Evolutionary conservation across 1,140 invertebrate genomes (phyloP).

Genomic region (Drosophila bifasciata): DNA sequence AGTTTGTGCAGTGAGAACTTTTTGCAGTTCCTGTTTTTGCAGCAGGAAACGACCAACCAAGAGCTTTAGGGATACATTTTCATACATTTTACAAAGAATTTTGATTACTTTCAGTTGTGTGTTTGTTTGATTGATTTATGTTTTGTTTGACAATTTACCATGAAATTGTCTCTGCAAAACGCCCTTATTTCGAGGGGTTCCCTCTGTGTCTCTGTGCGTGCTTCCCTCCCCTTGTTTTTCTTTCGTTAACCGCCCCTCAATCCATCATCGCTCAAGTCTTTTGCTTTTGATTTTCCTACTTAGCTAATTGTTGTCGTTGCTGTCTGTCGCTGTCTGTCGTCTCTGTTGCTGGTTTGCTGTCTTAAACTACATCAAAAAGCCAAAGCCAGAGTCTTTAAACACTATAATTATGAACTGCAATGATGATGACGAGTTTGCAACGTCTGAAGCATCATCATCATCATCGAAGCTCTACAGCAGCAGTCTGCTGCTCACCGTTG

Average conservation of each 20-base stretch:
- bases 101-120: neutral
- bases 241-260: conserved; percentile 33
- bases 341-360: conserved; percentile 40
- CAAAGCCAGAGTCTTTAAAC: conserved; percentile 47
- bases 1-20: conserved; percentile 55
- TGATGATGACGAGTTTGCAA: conserved; percentile 58
- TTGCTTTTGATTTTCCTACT: conserved; percentile 76
- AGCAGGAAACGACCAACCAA: neutral
- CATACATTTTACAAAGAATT: neutral
- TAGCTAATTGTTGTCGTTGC: conserved; percentile 75
- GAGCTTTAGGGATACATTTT: conserved; percentile 1
- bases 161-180: conserved; percentile 34
- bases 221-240: conserved; percentile 4
- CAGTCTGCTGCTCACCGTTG: conserved; percentile 31
- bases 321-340: conserved; percentile 46
- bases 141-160: conserved; percentile 38
- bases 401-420: conserved; percentile 73
- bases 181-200: conserved; percentile 32
- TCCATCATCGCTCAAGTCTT: conserved; percentile 77
- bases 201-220: conserved; percentile 11
- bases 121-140: conserved; percentile 35
- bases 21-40: conserved; percentile 5
- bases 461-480: conserved; percentile 53
- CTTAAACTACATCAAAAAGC: conserved; percentile 65
- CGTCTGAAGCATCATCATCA: conserved; percentile 77